Evolutionary conservation across 1,140 invertebrate species (phyloP).

Genomic region (Rhyacophila brunnea): DNA sequence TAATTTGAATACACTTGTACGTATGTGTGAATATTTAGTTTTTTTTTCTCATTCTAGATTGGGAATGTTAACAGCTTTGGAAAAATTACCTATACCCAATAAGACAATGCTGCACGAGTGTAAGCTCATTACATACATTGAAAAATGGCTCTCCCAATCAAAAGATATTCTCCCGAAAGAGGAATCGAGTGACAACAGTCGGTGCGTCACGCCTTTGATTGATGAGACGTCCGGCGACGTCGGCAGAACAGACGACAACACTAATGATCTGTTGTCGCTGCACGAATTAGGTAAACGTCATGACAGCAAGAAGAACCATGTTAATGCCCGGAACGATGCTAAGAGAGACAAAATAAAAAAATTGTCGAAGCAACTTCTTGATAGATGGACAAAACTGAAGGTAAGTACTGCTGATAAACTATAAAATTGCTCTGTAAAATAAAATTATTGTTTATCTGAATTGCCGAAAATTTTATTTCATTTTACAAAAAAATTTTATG

Average conservation of each 20-base stretch:
- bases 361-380: conserved; percentile 65
- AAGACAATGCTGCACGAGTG: conserved; percentile 91
- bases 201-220: conserved; percentile 38
- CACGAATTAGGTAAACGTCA: background rate
- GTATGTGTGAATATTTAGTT: background rate
- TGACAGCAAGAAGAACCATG: background rate
- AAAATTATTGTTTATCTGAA: no score
- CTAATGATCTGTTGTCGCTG: background rate
- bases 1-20: no score
- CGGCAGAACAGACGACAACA: conserved; percentile 11
- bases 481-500: no score
- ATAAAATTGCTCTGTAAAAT: no score
- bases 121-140: conserved; percentile 79
- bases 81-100: conserved; percentile 85
- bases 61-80: conserved; percentile 76
- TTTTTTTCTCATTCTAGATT: conserved; percentile 54
- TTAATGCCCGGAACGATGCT: background rate
- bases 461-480: no score
- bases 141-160: conserved; percentile 65
- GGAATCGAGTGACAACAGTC: conserved; percentile 30
- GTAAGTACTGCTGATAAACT: no score
- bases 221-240: conserved; percentile 47
- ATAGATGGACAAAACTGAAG: conserved; percentile 78
- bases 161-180: conserved; percentile 34
- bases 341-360: conserved; percentile 49